Evolutionary conservation across 92 coral and sea anemone species (phyloP).

Genomic region (Epizoanthus ramosus): DNA sequence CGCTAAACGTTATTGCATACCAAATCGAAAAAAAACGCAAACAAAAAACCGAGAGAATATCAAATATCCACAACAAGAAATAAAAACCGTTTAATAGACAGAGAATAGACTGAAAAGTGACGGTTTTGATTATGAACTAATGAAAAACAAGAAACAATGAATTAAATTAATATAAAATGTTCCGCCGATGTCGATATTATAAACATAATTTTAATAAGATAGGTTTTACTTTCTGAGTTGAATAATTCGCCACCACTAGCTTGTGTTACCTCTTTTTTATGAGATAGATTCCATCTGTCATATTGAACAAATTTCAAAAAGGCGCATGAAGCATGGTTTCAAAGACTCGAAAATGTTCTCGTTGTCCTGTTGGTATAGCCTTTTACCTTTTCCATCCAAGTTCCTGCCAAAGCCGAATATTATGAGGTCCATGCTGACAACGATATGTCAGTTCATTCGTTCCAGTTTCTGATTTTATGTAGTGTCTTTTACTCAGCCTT

Average conservation of each 20-base stretch:
- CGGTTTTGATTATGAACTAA: not conserved
- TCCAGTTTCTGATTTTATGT: not conserved
- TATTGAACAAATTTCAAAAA: too few relatives aligned
- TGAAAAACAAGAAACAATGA: not conserved
- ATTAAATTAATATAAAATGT: not conserved
- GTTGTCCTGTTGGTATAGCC: too few relatives aligned
- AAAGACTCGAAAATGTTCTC: too few relatives aligned
- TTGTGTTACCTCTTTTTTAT: too few relatives aligned
- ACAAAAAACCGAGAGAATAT: not conserved
- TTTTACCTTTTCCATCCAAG: too few relatives aligned
- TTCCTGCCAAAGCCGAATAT: too few relatives aligned
- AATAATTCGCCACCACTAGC: too few relatives aligned
- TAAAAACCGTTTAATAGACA: not conserved
- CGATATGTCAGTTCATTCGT: too few relatives aligned
- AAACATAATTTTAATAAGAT: not conserved
- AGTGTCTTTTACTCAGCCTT: not conserved
- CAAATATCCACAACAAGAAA: constrained; percentile 6
- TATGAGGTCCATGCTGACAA: not conserved
- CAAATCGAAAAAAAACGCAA: constrained; percentile 4
- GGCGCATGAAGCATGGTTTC: too few relatives aligned
- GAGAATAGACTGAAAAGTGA: constrained; percentile 4
- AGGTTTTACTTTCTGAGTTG: too few relatives aligned
- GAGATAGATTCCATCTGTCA: too few relatives aligned
- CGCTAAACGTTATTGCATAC: constrained; percentile 30
- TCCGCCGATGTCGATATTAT: not conserved